A percentile compares a stretch with the other conserved stretches of the same genome.
Evolutionary conservation across 1,140 invertebrate genomes (phyloP).

Genomic region (Drosophila nigromelanica): DNA sequence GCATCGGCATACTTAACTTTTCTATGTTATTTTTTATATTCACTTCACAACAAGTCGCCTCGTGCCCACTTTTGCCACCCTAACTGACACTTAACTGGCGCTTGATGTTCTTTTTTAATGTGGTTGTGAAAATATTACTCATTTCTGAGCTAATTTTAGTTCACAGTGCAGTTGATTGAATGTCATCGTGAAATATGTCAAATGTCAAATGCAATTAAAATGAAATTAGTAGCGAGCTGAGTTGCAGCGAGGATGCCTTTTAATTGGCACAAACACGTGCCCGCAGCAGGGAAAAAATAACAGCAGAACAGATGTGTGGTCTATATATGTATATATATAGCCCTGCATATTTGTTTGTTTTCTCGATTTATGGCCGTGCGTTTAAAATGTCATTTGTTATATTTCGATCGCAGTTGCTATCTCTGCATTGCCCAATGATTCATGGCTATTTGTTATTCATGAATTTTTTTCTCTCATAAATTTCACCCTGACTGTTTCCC

Average conservation of each 20-base stretch:
- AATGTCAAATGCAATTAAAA: conserved; percentile 65
- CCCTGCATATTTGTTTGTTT: background rate
- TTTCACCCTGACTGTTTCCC: background rate
- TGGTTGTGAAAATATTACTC: conserved; percentile 10
- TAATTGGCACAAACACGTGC: conserved; percentile 30
- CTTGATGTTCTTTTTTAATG: background rate
- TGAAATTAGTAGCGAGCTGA: conserved; percentile 58
- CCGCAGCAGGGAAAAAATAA: background rate
- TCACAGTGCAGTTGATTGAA: conserved; percentile 39
- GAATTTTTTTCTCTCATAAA: conserved; percentile 11
- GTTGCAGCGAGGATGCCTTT: conserved; percentile 36
- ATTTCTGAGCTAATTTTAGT: conserved; percentile 37
- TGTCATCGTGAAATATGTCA: conserved; percentile 37
- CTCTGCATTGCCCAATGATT: conserved; percentile 24
- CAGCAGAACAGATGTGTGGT: background rate
- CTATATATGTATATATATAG: conserved; percentile 3
- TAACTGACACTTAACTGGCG: background rate
- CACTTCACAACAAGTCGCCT: too few relatives aligned
- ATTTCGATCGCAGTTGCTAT: conserved; percentile 1
- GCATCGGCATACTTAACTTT: too few relatives aligned
- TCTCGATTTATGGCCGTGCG: conserved; percentile 37
- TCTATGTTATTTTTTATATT: background rate
- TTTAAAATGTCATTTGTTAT: conserved; percentile 62
- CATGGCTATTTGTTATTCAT: conserved; percentile 50
- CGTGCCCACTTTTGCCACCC: too few relatives aligned